These are phyloP conservation scores for Coptotermes formosanus DNA, from an alignment of 1,140 invertebrate genomes.

Conservation along the genomic window DNA sequence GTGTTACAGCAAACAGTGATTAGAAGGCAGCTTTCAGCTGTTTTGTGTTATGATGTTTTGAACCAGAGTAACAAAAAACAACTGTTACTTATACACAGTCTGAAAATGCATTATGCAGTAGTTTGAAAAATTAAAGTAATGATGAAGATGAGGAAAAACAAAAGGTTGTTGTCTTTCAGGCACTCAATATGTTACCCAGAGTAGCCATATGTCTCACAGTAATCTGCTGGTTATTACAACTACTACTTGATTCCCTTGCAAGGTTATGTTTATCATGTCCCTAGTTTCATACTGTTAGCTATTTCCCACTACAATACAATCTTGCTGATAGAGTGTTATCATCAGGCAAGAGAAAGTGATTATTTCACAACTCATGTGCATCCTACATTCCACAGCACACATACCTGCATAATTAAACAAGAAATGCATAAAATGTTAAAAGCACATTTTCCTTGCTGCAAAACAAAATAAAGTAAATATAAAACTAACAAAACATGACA, in stretches of 20 bases:
- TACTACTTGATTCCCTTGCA: background rate
- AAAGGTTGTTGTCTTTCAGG: background rate
- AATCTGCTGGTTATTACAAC: background rate
- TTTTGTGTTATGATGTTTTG: too few relatives aligned
- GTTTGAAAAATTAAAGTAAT: background rate
- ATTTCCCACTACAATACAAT: background rate
- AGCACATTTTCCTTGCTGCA: background rate
- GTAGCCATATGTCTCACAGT: background rate
- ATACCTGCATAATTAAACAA: background rate
- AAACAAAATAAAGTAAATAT: background rate
- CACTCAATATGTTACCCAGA: background rate
- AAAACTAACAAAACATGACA: background rate
- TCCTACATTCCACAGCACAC: background rate
- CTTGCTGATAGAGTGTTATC: background rate
- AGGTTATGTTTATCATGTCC: background rate
- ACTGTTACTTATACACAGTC: too few relatives aligned
- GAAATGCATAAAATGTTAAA: background rate
- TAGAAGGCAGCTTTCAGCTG: too few relatives aligned
- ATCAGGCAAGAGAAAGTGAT: constrained; percentile 2
- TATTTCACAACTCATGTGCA: background rate
- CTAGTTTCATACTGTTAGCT: background rate
- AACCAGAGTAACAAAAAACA: too few relatives aligned
- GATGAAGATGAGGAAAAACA: background rate
- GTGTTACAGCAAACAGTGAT: too few relatives aligned
- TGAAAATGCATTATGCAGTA: too few relatives aligned